A percentile compares a stretch with the other conserved stretches of the same genome.
Evolutionary conservation across 64 coral and sea anemone species (phyloP).

Genomic region (Montipora efflorescens): DNA sequence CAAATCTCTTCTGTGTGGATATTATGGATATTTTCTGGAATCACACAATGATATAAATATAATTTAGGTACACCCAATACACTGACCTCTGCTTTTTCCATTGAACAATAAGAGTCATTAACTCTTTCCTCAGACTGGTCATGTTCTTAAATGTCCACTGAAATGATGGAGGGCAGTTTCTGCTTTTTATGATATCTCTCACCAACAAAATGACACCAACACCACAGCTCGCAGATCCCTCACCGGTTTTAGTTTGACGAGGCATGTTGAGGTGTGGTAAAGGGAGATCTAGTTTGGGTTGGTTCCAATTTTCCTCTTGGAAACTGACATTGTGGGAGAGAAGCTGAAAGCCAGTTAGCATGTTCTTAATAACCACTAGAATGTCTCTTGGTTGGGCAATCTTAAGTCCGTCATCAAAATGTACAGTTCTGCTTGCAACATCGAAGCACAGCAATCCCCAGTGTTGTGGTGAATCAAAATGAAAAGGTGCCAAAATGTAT

Average conservation of each 20-base stretch:
- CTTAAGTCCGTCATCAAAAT: constrained; percentile 35
- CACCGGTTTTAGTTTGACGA: not conserved
- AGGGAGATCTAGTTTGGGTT: not conserved
- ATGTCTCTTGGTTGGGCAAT: constrained; percentile 2
- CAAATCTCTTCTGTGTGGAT: too few species aligned
- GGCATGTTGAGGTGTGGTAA: constrained; percentile 41
- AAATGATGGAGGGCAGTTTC: not conserved
- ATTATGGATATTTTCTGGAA: too few species aligned
- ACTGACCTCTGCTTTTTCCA: not conserved
- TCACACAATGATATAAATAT: too few species aligned
- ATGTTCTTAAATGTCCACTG: constrained; percentile 10
- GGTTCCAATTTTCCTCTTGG: not conserved
- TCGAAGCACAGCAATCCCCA: constrained; percentile 33
- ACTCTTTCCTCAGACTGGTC: not conserved
- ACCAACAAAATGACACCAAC: constrained; percentile 6
- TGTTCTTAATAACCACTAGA: not conserved
- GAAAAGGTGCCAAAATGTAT: constrained; percentile 3
- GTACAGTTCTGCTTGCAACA: not conserved
- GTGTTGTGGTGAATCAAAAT: not conserved
- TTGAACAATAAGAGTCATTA: not conserved
- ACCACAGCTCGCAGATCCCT: constrained; percentile 34
- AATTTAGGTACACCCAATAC: too few species aligned
- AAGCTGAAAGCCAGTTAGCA: not conserved
- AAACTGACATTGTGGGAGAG: not conserved
- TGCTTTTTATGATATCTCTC: not conserved